Evolutionary conservation across 2,797 vertebrate species (phyloP).

Genomic region (Trematomus bernacchii): DNA sequence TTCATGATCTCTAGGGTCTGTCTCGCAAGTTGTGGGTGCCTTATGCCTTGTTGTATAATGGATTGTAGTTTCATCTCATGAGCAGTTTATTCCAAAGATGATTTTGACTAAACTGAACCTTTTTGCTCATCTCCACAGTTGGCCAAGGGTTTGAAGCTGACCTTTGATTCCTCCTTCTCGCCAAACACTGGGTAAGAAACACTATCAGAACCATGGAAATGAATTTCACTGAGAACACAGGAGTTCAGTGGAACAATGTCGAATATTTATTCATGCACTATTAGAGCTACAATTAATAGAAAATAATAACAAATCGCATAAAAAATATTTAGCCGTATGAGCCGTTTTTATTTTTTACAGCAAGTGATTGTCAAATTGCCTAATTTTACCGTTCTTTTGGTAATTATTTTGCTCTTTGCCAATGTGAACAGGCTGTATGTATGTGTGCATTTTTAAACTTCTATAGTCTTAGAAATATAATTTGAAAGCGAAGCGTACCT

Average conservation of each 20-base stretch:
- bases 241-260: not conserved
- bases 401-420: not conserved
- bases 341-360: no score
- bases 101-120: not conserved
- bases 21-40: not conserved
- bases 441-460: no score
- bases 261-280: not conserved
- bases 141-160: constrained; percentile 94
- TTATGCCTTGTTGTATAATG: not conserved
- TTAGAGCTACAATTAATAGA: not conserved
- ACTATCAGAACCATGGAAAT: not conserved
- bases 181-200: constrained; percentile 96
- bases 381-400: not conserved
- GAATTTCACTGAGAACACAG: not conserved
- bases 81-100: not conserved
- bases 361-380: no score
- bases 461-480: no score
- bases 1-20: not conserved
- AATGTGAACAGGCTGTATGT: not conserved
- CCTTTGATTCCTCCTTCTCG: constrained; percentile 96
- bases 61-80: not conserved
- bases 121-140: constrained; percentile 79
- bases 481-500: no score
- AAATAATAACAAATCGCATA: no score
- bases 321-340: no score